Evolutionary conservation across 2,113 vertebrate species (phyloP).

Genomic region (Thalassoma bifasciatum): DNA sequence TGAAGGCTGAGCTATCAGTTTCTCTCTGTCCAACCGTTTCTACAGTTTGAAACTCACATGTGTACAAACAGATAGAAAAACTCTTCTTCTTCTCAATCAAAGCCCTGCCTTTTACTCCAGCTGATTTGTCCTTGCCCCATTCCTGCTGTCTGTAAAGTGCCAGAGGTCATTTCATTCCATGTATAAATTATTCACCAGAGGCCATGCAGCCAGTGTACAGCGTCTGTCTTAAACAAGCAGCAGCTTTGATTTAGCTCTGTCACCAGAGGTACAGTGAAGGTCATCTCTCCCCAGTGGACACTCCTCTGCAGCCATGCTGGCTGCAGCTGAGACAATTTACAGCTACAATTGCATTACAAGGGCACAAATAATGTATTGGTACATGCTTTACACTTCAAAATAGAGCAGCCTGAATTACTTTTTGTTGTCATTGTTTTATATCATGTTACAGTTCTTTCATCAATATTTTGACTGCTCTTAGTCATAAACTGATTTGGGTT

Average conservation of each 20-base stretch:
- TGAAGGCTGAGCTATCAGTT: constrained; percentile 30
- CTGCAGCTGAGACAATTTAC: constrained; percentile 60
- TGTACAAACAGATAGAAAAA: constrained; percentile 7
- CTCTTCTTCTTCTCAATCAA: not conserved
- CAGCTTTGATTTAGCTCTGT: constrained; percentile 77
- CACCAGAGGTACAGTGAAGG: constrained; percentile 72
- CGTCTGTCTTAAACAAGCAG: constrained; percentile 72
- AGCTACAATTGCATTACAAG: constrained; percentile 49
- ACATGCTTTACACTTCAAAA: constrained; percentile 23
- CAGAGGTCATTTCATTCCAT: constrained; percentile 72
- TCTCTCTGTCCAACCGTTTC: constrained; percentile 16
- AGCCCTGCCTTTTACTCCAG: constrained; percentile 14
- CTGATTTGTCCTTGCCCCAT: constrained; percentile 45
- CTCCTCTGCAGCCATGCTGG: constrained; percentile 51
- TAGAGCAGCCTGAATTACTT: constrained; percentile 18
- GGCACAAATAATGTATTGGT: constrained; percentile 20
- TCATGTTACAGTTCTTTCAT: not conserved
- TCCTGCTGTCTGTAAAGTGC: constrained; percentile 41
- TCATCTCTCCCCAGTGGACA: constrained; percentile 61
- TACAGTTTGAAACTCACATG: not conserved
- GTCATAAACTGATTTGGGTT: not conserved
- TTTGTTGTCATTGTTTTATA: not conserved
- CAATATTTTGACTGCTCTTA: not conserved
- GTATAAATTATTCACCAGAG: constrained; percentile 79
- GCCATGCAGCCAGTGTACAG: constrained; percentile 54